Percentiles rank a stretch among this genome's conserved stretches.
phyloP scores from a whole-genome alignment of 2,888 invertebrate genomes.

The Trachelus iudaicus region DNA sequence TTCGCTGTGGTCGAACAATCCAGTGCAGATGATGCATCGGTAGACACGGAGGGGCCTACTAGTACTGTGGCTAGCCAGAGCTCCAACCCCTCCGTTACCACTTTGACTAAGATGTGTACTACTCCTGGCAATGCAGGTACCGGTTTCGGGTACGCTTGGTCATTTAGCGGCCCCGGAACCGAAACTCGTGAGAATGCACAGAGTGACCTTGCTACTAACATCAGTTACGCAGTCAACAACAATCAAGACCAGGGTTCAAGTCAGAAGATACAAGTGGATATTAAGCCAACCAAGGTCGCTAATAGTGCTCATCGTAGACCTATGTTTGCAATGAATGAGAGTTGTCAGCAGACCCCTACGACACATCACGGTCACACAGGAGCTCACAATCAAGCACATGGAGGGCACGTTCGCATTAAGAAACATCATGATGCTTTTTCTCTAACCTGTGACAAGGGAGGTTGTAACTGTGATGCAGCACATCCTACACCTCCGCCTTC shows the following conservation, averaged over 20 bases:
- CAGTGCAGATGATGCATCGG: constrained; percentile 52
- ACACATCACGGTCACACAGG: constrained; percentile 48
- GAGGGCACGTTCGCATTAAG: constrained; percentile 61
- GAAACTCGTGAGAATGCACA: constrained; percentile 59
- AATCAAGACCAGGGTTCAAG: constrained; percentile 62
- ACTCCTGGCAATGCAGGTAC: constrained; percentile 62
- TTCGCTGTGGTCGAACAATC: constrained; percentile 61
- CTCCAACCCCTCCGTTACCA: constrained; percentile 39
- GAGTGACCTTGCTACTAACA: constrained; percentile 57
- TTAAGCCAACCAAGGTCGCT: constrained; percentile 58
- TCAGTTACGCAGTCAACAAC: constrained; percentile 62
- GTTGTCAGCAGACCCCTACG: constrained; percentile 57
- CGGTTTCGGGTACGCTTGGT: constrained; percentile 64
- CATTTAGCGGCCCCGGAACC: constrained; percentile 59
- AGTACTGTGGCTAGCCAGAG: constrained; percentile 45
- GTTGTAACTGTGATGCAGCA: constrained; percentile 63
- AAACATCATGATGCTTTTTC: constrained; percentile 63
- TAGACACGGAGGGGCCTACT: constrained; percentile 49
- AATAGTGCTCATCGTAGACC: constrained; percentile 58
- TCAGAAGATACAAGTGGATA: constrained; percentile 62
- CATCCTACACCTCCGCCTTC: constrained; percentile 59
- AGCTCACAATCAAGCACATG: constrained; percentile 67
- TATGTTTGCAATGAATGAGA: constrained; percentile 62
- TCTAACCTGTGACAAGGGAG: constrained; percentile 60
- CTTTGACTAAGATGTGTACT: constrained; percentile 63